Evolutionary conservation across 2,888 invertebrate genomes (phyloP), one percentile per base, ranked within the genome.

Genomic region (Gibbula magus): DNA sequence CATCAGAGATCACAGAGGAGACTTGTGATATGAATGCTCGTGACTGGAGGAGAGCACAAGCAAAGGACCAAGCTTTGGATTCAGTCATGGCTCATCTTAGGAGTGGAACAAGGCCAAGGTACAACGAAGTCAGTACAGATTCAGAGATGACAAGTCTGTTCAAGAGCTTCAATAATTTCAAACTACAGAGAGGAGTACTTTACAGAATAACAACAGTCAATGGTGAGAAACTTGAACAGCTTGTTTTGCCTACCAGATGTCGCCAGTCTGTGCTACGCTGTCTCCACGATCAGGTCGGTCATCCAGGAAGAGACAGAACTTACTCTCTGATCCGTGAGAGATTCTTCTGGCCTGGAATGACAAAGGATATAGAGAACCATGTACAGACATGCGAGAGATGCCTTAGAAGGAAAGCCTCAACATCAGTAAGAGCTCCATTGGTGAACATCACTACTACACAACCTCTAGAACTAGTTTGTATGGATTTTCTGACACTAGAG

Each of bases 241-340:
- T 83, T 5, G 78, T 79, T 20, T 29, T 81, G n/a, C 81, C 80
- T 16, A 22, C n/a, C 8, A 35, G 25, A 20, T 73, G 54, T 76
- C 16, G 75, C 45, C n/a, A 70, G 18, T 18, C 20, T 18, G 81
- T 75, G 3, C 67, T 81, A n/a, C 52, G 66, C n/a, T 78, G 79
- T 22, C 54, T 82, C 7, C 82, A 83, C 79, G 53, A 78, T 29
- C 73, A 83, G 0, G 32, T 82, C 16, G 79, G 81, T 0, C 83
- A 83, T 79, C 78, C 76, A 53, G 83, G 80, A 13, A 20, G 80
- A 13, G 82, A 84, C 18, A 54, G 67, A 25, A 79, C 83, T 4
- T 8, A 13, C 22, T 75, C 75, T 0, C 2, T 75, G 2, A 3
- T 74, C 1, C 13, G 52, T 1, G 22, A 22, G n/a, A n/a, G n/a